Evolutionary conservation across 2,888 invertebrate genomes (phyloP).

Genomic region (Limulus polyphemus): DNA sequence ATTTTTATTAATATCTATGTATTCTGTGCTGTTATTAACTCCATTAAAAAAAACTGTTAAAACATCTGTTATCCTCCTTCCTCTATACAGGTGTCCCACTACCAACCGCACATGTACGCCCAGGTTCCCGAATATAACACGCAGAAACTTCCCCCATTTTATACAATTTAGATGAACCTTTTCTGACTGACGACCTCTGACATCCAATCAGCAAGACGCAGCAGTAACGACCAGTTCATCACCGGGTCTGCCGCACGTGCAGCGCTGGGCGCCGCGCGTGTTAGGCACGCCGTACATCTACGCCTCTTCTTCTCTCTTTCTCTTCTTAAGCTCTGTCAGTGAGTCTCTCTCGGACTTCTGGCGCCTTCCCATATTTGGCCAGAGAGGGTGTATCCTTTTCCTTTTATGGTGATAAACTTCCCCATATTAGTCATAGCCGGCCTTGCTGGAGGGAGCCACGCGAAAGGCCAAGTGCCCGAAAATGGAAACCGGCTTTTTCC

Average conservation of each 20-base stretch:
- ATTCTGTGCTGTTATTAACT: no score
- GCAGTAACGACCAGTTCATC: neutral
- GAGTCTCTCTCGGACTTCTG: neutral
- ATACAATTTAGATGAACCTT: conserved; percentile 5
- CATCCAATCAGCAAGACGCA: neutral
- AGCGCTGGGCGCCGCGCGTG: neutral
- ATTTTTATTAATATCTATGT: no score
- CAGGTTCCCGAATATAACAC: conserved; percentile 2
- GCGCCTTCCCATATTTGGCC: neutral
- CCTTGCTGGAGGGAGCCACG: conserved; percentile 1
- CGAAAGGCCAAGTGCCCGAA: conserved; percentile 1
- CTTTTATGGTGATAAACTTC: neutral
- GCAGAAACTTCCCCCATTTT: conserved; percentile 10
- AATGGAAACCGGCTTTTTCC: conserved; percentile 1
- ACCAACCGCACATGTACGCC: no score
- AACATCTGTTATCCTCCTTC: no score
- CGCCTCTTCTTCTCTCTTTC: no score
- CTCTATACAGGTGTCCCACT: neutral
- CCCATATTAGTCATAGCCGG: neutral
- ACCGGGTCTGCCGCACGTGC: neutral
- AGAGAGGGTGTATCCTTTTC: neutral
- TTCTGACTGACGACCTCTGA: neutral
- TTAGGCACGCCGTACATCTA: neutral
- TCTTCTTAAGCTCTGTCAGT: no score
- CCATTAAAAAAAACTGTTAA: no score